Evolutionary conservation across 2,888 invertebrate species (phyloP).

Genomic region (Eretmocerus hayati): DNA sequence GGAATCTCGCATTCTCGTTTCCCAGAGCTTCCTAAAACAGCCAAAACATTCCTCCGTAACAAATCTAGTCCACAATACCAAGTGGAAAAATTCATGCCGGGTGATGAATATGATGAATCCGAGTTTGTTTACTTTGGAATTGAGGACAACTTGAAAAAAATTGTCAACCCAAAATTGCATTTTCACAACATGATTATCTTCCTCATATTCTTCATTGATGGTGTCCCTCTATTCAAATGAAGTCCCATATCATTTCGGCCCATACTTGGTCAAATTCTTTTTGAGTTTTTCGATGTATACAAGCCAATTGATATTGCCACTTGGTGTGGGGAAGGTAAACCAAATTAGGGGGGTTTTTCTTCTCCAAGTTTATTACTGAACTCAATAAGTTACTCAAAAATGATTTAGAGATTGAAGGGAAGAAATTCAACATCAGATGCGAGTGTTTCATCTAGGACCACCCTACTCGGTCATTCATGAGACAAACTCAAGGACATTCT

Average conservation of each 20-base stretch:
- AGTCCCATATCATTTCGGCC: neutral
- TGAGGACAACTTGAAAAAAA: neutral
- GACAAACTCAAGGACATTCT: neutral
- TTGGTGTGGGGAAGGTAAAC: constrained; percentile 1
- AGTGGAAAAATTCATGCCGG: too few relatives aligned
- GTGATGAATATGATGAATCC: too few relatives aligned
- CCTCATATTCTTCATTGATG: neutral
- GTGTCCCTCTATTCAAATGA: neutral
- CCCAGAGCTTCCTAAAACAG: too few relatives aligned
- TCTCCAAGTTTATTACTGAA: constrained; percentile 1
- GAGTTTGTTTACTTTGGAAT: neutral
- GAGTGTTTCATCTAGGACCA: constrained; percentile 1
- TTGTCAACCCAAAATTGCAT: neutral
- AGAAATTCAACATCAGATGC: neutral
- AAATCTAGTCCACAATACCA: too few relatives aligned
- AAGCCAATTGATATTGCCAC: neutral
- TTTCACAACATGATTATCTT: neutral
- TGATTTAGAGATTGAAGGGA: neutral
- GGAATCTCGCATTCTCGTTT: too few relatives aligned
- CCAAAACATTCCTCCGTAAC: too few relatives aligned
- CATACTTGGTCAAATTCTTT: neutral
- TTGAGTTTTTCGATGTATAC: neutral
- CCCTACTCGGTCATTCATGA: neutral
- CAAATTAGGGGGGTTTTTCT: neutral
- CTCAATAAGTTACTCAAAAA: neutral